Evolutionary conservation across 2,797 vertebrate species (phyloP), one percentile per base, ranked within the genome.

Genomic region (Tragopan temminckii): DNA sequence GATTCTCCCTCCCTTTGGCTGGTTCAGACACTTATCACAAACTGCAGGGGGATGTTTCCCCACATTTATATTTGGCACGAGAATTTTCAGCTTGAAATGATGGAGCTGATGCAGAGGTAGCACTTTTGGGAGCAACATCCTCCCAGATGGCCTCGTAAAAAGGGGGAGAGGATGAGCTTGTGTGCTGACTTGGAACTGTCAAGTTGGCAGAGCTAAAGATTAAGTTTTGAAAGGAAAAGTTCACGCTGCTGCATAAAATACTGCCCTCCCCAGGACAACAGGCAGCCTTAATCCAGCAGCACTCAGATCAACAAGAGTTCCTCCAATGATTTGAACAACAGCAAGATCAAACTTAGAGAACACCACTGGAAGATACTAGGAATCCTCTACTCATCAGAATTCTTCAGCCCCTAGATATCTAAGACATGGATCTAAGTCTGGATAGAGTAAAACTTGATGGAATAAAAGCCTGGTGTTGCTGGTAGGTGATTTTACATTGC

Each of bases 71-170:
- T 93, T 91, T 95, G 95, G 69, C 95, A 93, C 1, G 2, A 93
- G 74, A 43, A 70, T 76, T 74, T 84, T 53, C 85, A 80, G 59
- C 68, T 84, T 15, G 1, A 19, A 93, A 64, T 52, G 91, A 92
- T 90, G 85, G 93, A 94, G 80, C 61, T 94, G 77, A 84, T 95
- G 25, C 74, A 93, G 91, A 74, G 90, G 59, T 91, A 88, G 85
- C 57, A 76, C 89, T 93, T 70, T 9, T 15, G 66, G 91, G 82
- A 94, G 82, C 87, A 93, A 61, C 89, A 80, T 91, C 93, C 82
- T 95, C 91, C 89, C 94, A 95, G 85, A 92, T 93, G 96, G 87
- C 77, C 89, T 84, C 89, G 68, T 86, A 86, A 93, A 92, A 92
- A 86, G 3, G 85, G 52, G 67, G 48, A 93, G 83, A 96, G 82